Evolutionary conservation across 2,797 vertebrate genomes (phyloP), one percentile per base, ranked within the genome.

Genomic region (Sylvilagus floridanus): DNA sequence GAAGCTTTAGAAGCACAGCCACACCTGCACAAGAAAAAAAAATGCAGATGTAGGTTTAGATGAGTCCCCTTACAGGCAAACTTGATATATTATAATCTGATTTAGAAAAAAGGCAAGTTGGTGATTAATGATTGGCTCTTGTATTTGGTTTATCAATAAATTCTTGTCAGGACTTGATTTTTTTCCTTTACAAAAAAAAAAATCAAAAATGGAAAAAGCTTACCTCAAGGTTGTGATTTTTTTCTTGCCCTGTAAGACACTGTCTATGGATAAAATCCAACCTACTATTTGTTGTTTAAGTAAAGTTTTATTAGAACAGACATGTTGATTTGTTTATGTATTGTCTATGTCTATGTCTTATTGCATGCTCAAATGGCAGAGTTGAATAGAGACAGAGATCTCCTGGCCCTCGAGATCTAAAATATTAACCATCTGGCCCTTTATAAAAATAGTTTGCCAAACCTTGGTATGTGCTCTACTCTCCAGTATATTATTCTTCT

Each of bases 191-290:
- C 10, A 32, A 52, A 87, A 82, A 72, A 47, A 76, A 5, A 37
- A 37, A 35, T 84, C 90, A 65, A 79, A 88, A 91, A 77, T 84
- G 65, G 8, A 93, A 78, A 89, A 96, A 83, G 19, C 68, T 60
- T 88, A 52, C 66, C 24, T 47, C 17, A 84, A 65, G 1, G 24
- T 88, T 65, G 83, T 7, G n/a, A 13, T 72, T 28, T 78, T 28
- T 78, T 66, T 68, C 68, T 68, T 82, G 2, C 12, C 22, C 50
- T 71, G 0, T 71, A 47, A 22, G 13, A 35, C 12, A 24, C 21
- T 32, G 30, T 52, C 73, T 9, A 4, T 65, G 8, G 19, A 11
- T 76, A 37, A 91, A 77, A 28, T 69, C 62, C 47, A 82, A n/a
- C 17, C 77, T 2, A 14, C 28, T 66, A 28, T 57, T 42, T 91